A percentile compares a stretch with the other conserved stretches of the same genome.
phyloP scores from a whole-genome alignment of 1,140 invertebrate genomes.

The Macrotrachela quadricornifera region DNA sequence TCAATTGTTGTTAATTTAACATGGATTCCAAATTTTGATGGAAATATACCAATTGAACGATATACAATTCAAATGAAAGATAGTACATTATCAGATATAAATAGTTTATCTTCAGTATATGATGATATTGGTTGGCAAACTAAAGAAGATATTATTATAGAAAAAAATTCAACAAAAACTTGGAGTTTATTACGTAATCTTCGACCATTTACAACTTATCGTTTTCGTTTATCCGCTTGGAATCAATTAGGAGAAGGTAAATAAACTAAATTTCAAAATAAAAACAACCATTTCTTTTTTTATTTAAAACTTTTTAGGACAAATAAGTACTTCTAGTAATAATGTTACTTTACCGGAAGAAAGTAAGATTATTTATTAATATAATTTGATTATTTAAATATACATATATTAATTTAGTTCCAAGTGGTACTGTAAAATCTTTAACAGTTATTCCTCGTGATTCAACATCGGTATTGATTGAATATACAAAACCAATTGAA shows the following conservation, averaged over 20 bases:
- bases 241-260: conserved; percentile 74
- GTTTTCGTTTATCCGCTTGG: conserved; percentile 78
- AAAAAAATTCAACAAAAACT: conserved; percentile 55
- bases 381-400: too few relatives aligned
- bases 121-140: conserved; percentile 10
- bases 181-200: conserved; percentile 55
- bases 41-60: conserved; percentile 76
- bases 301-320: too few relatives aligned
- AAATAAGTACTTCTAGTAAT: conserved; percentile 55
- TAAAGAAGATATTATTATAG: conserved; percentile 59
- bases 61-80: conserved; percentile 53
- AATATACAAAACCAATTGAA: conserved; percentile 37
- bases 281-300: too few relatives aligned
- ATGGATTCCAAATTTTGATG: conserved; percentile 86
- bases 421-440: conserved; percentile 57
- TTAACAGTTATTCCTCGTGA: conserved; percentile 19
- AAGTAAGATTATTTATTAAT: too few relatives aligned
- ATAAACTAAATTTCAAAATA: too few relatives aligned
- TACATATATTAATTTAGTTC: conserved; percentile 32
- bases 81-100: not conserved
- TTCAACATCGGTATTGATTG: conserved; percentile 8
- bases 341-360: conserved; percentile 9
- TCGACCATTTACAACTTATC: conserved; percentile 76
- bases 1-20: conserved; percentile 52
- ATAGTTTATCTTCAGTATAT: too few relatives aligned